Conservation (phyloP, 2,113 vertebrate species). For the Eudyptes chrysolophus region DNA sequence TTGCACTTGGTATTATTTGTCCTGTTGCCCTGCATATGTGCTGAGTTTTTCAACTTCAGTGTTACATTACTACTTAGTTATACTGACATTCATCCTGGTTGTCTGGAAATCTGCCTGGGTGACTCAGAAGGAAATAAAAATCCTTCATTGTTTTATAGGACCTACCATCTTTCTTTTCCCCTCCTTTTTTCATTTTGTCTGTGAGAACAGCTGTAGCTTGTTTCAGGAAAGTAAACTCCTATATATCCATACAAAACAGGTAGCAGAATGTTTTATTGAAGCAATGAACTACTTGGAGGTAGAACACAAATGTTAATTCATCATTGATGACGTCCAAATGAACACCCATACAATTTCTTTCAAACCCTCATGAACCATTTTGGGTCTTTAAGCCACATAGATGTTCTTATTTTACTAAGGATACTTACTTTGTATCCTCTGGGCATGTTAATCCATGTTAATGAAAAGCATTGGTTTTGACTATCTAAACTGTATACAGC, state of each 20-base stretch:
- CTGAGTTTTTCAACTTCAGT: background rate
- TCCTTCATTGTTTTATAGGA: background rate
- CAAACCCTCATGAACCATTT: background rate
- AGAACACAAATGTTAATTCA: background rate
- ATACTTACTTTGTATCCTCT: background rate
- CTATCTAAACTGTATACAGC: background rate
- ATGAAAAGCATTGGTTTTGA: background rate
- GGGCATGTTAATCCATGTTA: background rate
- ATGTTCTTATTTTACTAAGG: background rate
- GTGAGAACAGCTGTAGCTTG: background rate
- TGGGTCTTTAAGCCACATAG: background rate
- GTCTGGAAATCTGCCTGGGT: background rate
- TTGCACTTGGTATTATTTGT: background rate
- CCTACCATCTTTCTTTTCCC: background rate
- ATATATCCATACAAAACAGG: background rate
- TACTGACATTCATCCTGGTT: background rate
- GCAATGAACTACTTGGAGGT: background rate
- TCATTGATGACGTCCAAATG: background rate
- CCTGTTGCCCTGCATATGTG: background rate
- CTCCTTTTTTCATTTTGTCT: background rate
- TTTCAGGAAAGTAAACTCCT: background rate
- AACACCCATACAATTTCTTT: background rate
- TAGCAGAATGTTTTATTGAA: background rate
- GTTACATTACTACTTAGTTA: background rate
- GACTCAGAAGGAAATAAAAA: background rate